Percentiles rank a stretch among this genome's conserved stretches.
Conservation (phyloP, 2,888 invertebrate genomes). For the Dolichomitus sp. region DNA sequence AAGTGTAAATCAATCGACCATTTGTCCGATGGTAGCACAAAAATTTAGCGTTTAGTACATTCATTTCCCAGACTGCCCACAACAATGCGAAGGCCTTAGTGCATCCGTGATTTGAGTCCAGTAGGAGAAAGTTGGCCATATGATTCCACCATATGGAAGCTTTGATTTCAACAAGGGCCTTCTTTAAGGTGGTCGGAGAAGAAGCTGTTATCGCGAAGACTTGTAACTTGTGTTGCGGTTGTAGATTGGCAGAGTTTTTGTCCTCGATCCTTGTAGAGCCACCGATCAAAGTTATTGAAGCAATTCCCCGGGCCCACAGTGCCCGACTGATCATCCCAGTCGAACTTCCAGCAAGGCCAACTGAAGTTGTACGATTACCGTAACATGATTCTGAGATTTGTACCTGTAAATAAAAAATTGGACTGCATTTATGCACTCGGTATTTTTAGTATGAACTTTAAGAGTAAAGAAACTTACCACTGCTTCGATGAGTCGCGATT, state of each 20-base stretch:
- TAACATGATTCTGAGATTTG: background rate
- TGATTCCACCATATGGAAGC: constrained; percentile 70
- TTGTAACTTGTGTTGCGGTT: constrained; percentile 7
- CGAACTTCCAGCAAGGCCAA: background rate
- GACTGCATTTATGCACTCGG: too few species aligned
- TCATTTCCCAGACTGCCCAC: constrained; percentile 61
- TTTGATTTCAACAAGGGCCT: constrained; percentile 8
- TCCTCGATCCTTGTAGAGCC: background rate
- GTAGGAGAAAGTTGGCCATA: constrained; percentile 57
- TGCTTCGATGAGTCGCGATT: background rate
- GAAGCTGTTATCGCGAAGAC: constrained; percentile 19
- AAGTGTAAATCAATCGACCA: constrained; percentile 62
- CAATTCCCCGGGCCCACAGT: background rate
- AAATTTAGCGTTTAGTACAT: constrained; percentile 65
- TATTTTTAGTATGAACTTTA: too few species aligned
- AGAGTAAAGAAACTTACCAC: background rate
- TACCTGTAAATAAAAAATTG: background rate
- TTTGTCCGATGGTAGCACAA: constrained; percentile 57
- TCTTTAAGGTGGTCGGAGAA: constrained; percentile 1
- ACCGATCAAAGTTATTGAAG: background rate
- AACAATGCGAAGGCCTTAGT: constrained; percentile 56
- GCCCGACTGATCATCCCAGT: background rate
- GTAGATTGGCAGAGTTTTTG: background rate
- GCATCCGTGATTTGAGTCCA: constrained; percentile 57
- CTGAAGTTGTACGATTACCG: constrained; percentile 3